Base-by-base conservation (phyloP, 2,113 vertebrate species). In the Rhinolophus sinicus region DNA sequence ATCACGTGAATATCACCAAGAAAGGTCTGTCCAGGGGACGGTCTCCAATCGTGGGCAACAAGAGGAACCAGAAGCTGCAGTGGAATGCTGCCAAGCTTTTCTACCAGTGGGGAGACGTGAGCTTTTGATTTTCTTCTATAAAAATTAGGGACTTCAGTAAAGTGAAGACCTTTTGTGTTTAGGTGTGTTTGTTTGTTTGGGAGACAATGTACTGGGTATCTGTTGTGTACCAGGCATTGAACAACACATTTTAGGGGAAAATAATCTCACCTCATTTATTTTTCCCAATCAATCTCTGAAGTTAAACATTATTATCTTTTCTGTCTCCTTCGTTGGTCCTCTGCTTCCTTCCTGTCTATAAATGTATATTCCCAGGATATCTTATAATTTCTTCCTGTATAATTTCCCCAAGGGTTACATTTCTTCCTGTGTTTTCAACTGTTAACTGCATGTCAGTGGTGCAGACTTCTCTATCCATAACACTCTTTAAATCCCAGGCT, bases 31-130 rank as follows among this genome's bases (percentile, higher is more conserved):
- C 99, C 81, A 98, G 99, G 9, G 99, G 99, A 0, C 99, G 99
- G 0, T 99, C 99, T 0, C 99, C 99, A 2, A 98, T 99, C 0
- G 99, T 99, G 95, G 99, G 99, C 88, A 99, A 99, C 98, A 99
- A 99, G 95, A 98, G 99, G 82, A 99, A 99, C 98, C 99, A 99
- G 98, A 99, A 99, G 89, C 98, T 99, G 24, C 99, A 99, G 98
- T 99, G 99, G 99, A 99, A 99, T 3, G 99, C 99, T 2, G 99
- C 99, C 76, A 99, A 99, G 92, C 99, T 99, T 92, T 99, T 99
- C 98, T 99, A 99, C 98, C 99, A 99, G 54, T 99, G 99, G 99
- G 99, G 99, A 97, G 99, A 99, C 80, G 99, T 99, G 98, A 99
- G 99, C 99, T 67, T 88, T 88, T 16, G 3, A 24, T 96, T 94